These are phyloP conservation scores for Sepioteuthis lessoniana DNA, from an alignment of 2,888 invertebrate species.

Conservation along the genomic window DNA sequence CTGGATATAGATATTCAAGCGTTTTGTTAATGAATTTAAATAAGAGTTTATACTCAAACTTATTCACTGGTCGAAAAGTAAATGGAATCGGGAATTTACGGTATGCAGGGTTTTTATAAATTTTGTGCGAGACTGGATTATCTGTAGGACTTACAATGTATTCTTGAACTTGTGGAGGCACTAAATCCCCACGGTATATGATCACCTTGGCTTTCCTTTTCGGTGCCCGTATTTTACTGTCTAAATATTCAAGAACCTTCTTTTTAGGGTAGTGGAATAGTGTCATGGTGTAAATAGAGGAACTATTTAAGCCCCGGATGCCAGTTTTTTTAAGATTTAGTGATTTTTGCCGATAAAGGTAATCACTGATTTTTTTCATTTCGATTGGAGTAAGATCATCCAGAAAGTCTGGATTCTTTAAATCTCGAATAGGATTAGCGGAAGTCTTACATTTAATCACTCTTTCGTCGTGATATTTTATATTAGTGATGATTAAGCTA, in stretches of 20 bases:
- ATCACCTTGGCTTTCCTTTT: constrained; percentile 65
- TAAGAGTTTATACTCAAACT: constrained; percentile 61
- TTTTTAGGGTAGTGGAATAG: constrained; percentile 64
- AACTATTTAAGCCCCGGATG: constrained; percentile 59
- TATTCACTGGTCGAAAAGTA: constrained; percentile 61
- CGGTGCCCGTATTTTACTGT: constrained; percentile 58
- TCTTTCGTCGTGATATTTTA: not conserved
- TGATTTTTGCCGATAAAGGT: constrained; percentile 56
- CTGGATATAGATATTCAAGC: constrained; percentile 56
- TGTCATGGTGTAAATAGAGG: constrained; percentile 67
- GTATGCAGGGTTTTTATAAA: constrained; percentile 63
- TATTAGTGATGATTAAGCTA: not conserved
- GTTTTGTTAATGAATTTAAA: constrained; percentile 56
- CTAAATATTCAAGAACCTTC: constrained; percentile 59
- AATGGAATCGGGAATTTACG: constrained; percentile 63
- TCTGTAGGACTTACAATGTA: constrained; percentile 68
- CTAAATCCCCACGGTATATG: constrained; percentile 64
- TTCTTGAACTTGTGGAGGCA: constrained; percentile 65
- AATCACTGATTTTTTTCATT: constrained; percentile 61
- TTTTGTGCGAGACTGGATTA: constrained; percentile 58
- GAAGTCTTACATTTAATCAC: not conserved
- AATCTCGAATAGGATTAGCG: constrained; percentile 51
- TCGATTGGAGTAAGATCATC: constrained; percentile 64
- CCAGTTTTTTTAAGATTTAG: constrained; percentile 60
- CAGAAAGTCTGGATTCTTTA: constrained; percentile 62